phyloP scores from a whole-genome alignment of 2,113 vertebrate species.

The Struthio camelus region DNA sequence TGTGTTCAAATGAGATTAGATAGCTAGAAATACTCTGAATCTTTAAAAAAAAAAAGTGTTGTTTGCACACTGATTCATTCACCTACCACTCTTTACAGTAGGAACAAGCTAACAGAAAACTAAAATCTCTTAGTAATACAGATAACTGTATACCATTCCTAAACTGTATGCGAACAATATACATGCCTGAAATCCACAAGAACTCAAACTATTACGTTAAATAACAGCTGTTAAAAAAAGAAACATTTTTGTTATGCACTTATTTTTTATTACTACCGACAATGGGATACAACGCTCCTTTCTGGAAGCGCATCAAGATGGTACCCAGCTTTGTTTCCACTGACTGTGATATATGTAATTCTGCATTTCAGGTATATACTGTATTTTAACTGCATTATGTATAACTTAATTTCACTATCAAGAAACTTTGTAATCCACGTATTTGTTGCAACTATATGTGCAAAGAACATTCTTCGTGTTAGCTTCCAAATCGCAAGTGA shows the following conservation, averaged over 20 bases:
- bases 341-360: background rate
- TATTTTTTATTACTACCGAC: background rate
- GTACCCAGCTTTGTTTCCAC: background rate
- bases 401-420: slow-evolving; percentile 66
- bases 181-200: background rate
- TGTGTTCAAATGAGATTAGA: background rate
- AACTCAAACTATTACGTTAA: background rate
- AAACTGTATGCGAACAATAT: background rate
- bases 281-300: background rate
- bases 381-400: slow-evolving; percentile 11
- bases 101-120: slow-evolving; percentile 6
- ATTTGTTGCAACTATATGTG: slow-evolving; percentile 45
- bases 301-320: slow-evolving; percentile 14
- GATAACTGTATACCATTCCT: background rate
- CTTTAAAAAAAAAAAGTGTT: background rate
- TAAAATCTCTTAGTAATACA: background rate
- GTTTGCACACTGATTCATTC: background rate
- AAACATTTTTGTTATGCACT: background rate
- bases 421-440: slow-evolving; percentile 44
- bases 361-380: slow-evolving; percentile 27
- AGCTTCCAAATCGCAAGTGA: background rate
- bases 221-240: background rate
- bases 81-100: background rate
- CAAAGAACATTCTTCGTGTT: background rate
- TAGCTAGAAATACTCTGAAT: background rate